These are phyloP conservation scores for Elgaria multicarinata DNA, from an alignment of 2,113 vertebrate genomes.

Conservation along the genomic window DNA sequence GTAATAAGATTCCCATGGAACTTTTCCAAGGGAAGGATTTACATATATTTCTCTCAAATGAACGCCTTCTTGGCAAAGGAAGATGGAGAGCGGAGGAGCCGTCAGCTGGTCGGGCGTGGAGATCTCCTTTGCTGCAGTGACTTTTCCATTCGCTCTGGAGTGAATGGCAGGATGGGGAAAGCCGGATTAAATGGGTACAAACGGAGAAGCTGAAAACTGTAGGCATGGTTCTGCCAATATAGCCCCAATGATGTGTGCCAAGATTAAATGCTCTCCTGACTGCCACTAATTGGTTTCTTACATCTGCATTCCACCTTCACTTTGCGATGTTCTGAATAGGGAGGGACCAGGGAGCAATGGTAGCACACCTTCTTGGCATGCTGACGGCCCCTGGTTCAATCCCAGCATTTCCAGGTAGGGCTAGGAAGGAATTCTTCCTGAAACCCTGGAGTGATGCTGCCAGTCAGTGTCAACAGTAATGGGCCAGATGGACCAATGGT, in stretches of 20 bases:
- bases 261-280: not conserved
- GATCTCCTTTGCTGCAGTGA: not conserved
- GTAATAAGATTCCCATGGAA: constrained; percentile 20
- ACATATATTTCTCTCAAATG: constrained; percentile 38
- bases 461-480: too few species aligned
- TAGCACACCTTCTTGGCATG: too few species aligned
- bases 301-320: not conserved
- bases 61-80: not conserved
- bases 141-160: not conserved
- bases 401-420: too few species aligned
- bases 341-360: too few species aligned
- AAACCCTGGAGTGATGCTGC: too few species aligned
- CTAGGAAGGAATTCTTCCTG: too few species aligned
- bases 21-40: constrained; percentile 50
- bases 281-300: not conserved
- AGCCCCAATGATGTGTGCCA: not conserved
- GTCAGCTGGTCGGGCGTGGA: not conserved
- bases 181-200: not conserved
- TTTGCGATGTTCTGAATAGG: not conserved
- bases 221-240: not conserved
- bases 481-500: too few species aligned
- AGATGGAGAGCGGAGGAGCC: not conserved
- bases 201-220: not conserved
- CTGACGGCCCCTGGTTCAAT: too few species aligned
- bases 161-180: not conserved